These are phyloP conservation scores for Varecia variegata DNA, from an alignment of 2,797 vertebrate genomes.

Conservation along the genomic window DNA sequence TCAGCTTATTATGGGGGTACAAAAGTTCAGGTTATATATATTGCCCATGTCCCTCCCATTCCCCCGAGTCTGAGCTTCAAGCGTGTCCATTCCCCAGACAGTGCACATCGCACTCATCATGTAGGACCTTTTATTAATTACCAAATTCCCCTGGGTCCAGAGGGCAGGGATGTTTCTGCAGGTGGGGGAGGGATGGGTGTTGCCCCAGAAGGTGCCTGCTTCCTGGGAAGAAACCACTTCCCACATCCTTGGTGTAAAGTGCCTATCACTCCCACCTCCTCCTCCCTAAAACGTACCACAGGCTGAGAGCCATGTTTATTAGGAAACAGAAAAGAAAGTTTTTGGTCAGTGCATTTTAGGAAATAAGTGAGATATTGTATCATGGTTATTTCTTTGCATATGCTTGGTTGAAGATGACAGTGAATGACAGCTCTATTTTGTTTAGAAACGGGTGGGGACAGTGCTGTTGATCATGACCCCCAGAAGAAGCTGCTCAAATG, in stretches of 20 bases:
- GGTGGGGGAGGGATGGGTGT: fast-evolving
- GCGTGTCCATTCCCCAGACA: too few relatives aligned
- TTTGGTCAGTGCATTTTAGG: not conserved
- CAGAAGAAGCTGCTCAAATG: not conserved
- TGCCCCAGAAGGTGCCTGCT: not conserved
- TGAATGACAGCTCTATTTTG: not conserved
- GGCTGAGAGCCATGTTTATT: not conserved
- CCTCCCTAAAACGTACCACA: not conserved
- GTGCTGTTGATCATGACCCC: not conserved
- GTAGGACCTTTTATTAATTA: not conserved
- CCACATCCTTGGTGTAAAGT: not conserved
- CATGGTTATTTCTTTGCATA: not conserved
- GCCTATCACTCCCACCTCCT: not conserved
- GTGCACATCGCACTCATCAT: too few relatives aligned
- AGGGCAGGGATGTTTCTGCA: not conserved
- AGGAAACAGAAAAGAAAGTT: not conserved
- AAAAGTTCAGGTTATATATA: too few relatives aligned
- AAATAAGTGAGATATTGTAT: not conserved
- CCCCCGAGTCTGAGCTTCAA: too few relatives aligned
- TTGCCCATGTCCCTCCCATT: too few relatives aligned
- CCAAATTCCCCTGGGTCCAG: not conserved
- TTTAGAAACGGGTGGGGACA: not conserved
- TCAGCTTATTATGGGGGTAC: too few relatives aligned
- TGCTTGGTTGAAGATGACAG: not conserved
- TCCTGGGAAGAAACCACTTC: not conserved